Percentiles rank a stretch among this genome's conserved stretches.
phyloP scores from a whole-genome alignment of 2,797 vertebrate species.

The Babyrousa celebensis region DNA sequence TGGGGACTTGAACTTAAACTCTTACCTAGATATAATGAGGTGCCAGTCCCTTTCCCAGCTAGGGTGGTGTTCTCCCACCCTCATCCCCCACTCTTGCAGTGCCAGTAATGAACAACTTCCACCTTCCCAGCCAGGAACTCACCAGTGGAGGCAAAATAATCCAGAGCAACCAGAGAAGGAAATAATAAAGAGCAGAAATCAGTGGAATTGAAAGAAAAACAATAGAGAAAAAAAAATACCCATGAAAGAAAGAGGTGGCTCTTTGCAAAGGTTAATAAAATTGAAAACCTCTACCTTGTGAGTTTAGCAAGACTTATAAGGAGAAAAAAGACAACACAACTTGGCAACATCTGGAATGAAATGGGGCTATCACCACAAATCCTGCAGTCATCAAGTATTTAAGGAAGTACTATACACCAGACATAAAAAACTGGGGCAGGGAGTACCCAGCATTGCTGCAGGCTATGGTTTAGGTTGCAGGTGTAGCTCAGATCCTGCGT shows the following conservation, averaged over 20 bases:
- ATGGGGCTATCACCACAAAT: not conserved
- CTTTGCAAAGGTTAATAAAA: not conserved
- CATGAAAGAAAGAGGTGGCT: not conserved
- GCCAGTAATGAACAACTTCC: not conserved
- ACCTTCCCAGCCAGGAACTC: not conserved
- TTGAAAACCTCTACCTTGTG: not conserved
- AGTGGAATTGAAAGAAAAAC: not conserved
- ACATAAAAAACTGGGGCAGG: not conserved
- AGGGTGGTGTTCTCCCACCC: not conserved
- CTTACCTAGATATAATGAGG: not conserved
- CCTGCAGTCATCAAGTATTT: not conserved
- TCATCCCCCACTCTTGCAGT: not conserved
- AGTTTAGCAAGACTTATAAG: not conserved
- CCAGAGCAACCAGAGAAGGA: not conserved
- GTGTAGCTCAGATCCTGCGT: too few species aligned
- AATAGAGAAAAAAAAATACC: not conserved
- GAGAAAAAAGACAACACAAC: not conserved
- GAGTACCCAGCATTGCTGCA: too few species aligned
- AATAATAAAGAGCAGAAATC: not conserved
- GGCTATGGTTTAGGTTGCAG: too few species aligned
- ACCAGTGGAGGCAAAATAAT: not conserved
- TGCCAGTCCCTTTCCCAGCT: not conserved
- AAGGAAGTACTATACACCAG: not conserved
- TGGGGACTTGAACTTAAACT: not conserved
- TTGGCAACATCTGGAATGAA: not conserved